Percentiles rank a stretch among this genome's conserved stretches.
These are phyloP conservation scores for Pomacea canaliculata DNA, from an alignment of 2,888 invertebrate genomes.

Conservation along the genomic window DNA sequence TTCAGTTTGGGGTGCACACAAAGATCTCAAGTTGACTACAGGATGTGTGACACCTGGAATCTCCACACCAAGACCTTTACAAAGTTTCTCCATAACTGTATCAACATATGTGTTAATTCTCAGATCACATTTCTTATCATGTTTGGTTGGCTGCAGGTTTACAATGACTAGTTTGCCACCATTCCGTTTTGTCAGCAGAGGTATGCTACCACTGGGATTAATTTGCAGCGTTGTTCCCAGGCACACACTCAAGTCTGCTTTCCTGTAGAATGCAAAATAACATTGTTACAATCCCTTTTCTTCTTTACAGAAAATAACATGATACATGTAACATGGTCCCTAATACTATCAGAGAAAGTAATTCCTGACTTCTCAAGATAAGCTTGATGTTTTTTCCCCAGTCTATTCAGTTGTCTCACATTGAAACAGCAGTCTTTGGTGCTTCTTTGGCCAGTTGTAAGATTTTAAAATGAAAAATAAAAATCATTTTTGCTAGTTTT, in stretches of 20 bases:
- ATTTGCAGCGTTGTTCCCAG: slow-evolving; percentile 98
- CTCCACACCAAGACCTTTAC: slow-evolving; percentile 78
- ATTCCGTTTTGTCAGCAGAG: slow-evolving; percentile 82
- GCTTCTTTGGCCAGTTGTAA: too few relatives aligned
- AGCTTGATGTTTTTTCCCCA: too few relatives aligned
- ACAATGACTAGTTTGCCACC: slow-evolving; percentile 92
- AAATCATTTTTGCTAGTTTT: too few relatives aligned
- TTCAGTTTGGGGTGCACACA: slow-evolving; percentile 43
- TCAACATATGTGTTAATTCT: slow-evolving; percentile 92
- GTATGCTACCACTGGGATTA: slow-evolving; percentile 94
- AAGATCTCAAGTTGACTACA: slow-evolving; percentile 45
- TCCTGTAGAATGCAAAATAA: slow-evolving; percentile 72
- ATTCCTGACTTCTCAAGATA: background rate
- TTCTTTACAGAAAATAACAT: background rate
- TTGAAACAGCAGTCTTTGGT: too few relatives aligned
- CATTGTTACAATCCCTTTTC: background rate
- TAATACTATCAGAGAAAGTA: background rate
- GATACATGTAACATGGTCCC: background rate
- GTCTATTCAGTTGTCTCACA: too few relatives aligned
- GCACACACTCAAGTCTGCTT: slow-evolving; percentile 92
- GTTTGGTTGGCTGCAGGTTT: slow-evolving; percentile 97
- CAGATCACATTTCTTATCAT: slow-evolving; percentile 91
- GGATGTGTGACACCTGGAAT: slow-evolving; percentile 79
- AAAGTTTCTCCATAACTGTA: slow-evolving; percentile 74
- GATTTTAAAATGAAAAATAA: too few relatives aligned